These are phyloP conservation scores for Pelochelys cantorii DNA, from an alignment of 2,797 vertebrate genomes.

Conservation along the genomic window DNA sequence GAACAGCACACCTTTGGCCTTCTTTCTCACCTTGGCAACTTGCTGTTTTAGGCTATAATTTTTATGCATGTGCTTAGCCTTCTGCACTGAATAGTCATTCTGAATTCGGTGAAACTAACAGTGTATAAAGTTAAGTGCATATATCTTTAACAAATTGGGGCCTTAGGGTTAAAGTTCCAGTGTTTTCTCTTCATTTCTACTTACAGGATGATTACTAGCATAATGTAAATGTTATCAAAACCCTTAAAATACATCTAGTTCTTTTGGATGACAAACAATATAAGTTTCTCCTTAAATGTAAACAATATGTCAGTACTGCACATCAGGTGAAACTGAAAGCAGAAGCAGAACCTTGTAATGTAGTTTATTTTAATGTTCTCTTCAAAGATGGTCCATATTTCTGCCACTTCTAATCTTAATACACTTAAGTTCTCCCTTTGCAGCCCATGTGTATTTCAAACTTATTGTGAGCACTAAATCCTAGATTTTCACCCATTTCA, in stretches of 20 bases:
- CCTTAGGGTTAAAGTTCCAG: neutral
- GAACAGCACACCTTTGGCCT: neutral
- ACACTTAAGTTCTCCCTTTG: neutral
- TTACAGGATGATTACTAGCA: conserved; percentile 41
- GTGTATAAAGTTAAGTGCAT: neutral
- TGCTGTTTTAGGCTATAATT: neutral
- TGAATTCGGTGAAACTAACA: neutral
- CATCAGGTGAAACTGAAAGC: conserved; percentile 4
- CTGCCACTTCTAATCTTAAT: conserved; percentile 21
- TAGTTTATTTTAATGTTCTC: conserved; percentile 51
- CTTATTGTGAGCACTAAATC: conserved; percentile 33
- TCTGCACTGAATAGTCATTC: neutral
- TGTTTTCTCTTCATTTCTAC: conserved; percentile 25
- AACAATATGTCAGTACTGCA: conserved; percentile 6
- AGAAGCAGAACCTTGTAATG: neutral
- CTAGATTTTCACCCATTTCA: conserved; percentile 46
- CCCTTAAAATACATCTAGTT: conserved; percentile 14
- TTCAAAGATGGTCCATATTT: conserved; percentile 22
- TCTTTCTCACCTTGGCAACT: neutral
- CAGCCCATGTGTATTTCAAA: neutral
- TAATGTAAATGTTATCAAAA: conserved; percentile 44
- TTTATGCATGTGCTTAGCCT: neutral
- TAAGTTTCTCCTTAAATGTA: conserved; percentile 62
- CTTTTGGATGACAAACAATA: conserved; percentile 40
- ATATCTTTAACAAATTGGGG: neutral